Evolutionary conservation across 1,140 invertebrate genomes (phyloP), one percentile per base, ranked within the genome.

Genomic region (Drosophila pseudoananassae): DNA sequence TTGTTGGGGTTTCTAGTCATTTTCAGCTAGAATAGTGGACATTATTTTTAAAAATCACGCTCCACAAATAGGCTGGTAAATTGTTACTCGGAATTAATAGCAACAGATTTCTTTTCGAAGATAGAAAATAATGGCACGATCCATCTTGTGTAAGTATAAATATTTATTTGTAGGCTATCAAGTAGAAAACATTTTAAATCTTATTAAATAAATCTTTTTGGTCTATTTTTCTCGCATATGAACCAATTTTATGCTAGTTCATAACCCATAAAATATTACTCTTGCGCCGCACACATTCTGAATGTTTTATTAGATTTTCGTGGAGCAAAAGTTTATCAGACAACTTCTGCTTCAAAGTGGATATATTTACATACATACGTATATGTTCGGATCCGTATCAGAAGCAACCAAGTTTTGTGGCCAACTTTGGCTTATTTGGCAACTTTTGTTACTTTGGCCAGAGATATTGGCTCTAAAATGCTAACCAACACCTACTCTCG

Each of bases 31-130:
- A 54, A 55, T 45, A 66, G 59, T 69, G 40, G 50, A 31, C 45
- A 23, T 51, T 23, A 61, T 59, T 78, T 27, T 33, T 36, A 29
- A 55, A 65, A 83, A 60, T 56, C 50, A 47, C 47, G 33, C 29
- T 23, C 31, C 59, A 29, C 55, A 72, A 78, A 83, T 81, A 81
- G 81, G 72, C 77, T 77, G 59, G 75, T 29, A 83, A 83, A 83
- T 78, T 83, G 75, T 43, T 20, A 15, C n/a, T 6, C 31, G 17
- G 47, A 69, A 56, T 55, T 25, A 56, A 56, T 69, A 25, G 23
- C 5, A 1, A 17, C 1, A 20, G 15, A 15, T 15, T 17, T 45
- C 4, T 2, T 14, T 40, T 40, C n/a, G 10, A 14, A 4, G 0
- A 14, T n/a, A n/a, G 2, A 15, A 23, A 10, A 3, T n/a, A 14